These are phyloP conservation scores for Amphibalanus amphitrite DNA, from an alignment of 1,140 invertebrate genomes.

Conservation along the genomic window DNA sequence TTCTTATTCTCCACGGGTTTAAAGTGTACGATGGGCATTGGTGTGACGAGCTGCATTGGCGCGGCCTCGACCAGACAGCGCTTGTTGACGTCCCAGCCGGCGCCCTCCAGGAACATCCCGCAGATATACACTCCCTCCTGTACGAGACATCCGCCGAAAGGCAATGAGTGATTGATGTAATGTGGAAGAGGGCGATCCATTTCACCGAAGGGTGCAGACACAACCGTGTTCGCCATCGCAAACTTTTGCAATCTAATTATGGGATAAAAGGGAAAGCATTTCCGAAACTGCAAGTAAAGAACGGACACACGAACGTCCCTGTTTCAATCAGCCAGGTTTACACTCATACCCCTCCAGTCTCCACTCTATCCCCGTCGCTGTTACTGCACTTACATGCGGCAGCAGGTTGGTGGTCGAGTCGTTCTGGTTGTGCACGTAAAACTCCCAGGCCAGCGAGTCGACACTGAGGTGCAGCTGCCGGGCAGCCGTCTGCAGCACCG, in stretches of 20 bases:
- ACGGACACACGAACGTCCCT: no score
- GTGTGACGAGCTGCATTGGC: conserved; percentile 31
- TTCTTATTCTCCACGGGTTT: conserved; percentile 10
- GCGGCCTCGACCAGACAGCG: conserved; percentile 30
- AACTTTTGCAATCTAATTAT: no score
- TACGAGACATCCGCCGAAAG: conserved; percentile 9
- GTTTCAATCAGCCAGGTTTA: no score
- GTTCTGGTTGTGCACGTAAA: conserved; percentile 12
- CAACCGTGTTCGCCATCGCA: no score
- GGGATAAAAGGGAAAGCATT: no score
- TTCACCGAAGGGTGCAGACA: no score
- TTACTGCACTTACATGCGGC: background rate
- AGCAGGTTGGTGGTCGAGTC: conserved; percentile 7
- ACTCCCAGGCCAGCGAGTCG: conserved; percentile 48
- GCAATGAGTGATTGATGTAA: no score
- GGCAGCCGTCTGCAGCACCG: conserved; percentile 85
- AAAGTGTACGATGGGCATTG: conserved; percentile 29
- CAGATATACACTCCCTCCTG: conserved; percentile 32
- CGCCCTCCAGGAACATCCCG: conserved; percentile 35
- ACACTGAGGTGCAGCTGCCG: conserved; percentile 70
- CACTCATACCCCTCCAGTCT: no score
- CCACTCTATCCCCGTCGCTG: no score
- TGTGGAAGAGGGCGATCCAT: no score
- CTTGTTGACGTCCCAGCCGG: conserved; percentile 31
- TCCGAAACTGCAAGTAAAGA: no score